These are phyloP conservation scores for Myiozetetes cayanensis DNA, from an alignment of 2,113 vertebrate species.

Conservation along the genomic window DNA sequence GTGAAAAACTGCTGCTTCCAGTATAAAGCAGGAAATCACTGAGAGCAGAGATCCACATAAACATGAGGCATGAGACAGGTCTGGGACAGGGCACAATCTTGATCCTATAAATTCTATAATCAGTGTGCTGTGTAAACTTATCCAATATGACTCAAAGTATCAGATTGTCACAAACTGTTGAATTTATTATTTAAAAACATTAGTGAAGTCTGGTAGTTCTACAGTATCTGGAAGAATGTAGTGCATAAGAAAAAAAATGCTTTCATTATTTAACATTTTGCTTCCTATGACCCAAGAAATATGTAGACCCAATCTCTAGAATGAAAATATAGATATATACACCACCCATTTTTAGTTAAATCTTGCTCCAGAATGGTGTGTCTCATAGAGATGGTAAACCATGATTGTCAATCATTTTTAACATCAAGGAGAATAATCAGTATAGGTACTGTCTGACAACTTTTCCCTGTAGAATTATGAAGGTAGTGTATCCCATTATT, in stretches of 20 bases:
- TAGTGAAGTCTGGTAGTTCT: not conserved
- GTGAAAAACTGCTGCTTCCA: not conserved
- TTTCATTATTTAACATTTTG: not conserved
- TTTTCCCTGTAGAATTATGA: not conserved
- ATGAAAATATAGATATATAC: not conserved
- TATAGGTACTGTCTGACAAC: not conserved
- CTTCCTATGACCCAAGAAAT: not conserved
- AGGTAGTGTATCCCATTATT: not conserved
- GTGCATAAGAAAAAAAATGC: not conserved
- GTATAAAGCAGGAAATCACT: not conserved
- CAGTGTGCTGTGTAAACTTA: not conserved
- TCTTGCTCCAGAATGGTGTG: not conserved
- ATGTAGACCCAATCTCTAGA: not conserved
- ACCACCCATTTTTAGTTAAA: not conserved
- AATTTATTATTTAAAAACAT: not conserved
- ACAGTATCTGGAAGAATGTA: not conserved
- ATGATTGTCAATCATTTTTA: not conserved
- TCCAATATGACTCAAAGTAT: not conserved
- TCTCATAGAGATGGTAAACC: not conserved
- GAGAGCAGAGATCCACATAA: not conserved
- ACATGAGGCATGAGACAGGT: not conserved
- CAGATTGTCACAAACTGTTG: not conserved
- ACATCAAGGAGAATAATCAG: not conserved
- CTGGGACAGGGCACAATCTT: not conserved
- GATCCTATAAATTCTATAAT: not conserved